These are phyloP conservation scores for Syrmaticus mikado DNA, from an alignment of 2,113 vertebrate species.

Conservation along the genomic window DNA sequence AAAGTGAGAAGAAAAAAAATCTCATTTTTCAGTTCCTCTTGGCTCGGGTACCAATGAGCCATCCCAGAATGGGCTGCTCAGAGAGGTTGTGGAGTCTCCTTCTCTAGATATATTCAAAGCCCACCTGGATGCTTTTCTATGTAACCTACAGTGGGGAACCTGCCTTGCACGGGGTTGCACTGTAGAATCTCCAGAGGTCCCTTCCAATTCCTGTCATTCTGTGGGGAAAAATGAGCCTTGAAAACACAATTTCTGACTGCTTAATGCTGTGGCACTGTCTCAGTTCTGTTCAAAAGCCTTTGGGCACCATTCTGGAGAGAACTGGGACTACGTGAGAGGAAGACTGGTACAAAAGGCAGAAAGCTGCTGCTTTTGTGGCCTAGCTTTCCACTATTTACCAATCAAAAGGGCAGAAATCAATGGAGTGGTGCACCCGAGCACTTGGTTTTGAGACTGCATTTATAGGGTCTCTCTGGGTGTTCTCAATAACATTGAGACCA, in stretches of 20 bases:
- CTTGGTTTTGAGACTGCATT: neutral
- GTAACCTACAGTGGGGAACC: too few species aligned
- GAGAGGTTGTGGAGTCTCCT: too few species aligned
- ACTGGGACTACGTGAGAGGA: neutral
- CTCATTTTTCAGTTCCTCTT: neutral
- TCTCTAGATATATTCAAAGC: too few species aligned
- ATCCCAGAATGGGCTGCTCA: neutral
- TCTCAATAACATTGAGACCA: neutral
- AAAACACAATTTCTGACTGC: neutral
- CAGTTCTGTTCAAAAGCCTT: neutral
- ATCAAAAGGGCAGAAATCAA: neutral
- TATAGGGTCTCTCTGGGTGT: neutral
- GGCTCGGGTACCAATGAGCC: neutral
- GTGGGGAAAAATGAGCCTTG: neutral
- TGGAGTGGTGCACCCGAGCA: neutral
- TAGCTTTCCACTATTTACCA: neutral
- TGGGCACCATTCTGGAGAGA: neutral
- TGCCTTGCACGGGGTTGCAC: too few species aligned
- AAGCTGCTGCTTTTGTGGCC: neutral
- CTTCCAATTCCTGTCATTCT: too few species aligned
- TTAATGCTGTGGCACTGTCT: neutral
- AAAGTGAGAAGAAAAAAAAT: neutral
- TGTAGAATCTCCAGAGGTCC: too few species aligned
- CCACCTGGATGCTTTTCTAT: too few species aligned
- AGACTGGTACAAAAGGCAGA: neutral